Evolutionary conservation across 2,797 vertebrate genomes (phyloP), one percentile per base, ranked within the genome.

Genomic region (Halcyon chelicuti): DNA sequence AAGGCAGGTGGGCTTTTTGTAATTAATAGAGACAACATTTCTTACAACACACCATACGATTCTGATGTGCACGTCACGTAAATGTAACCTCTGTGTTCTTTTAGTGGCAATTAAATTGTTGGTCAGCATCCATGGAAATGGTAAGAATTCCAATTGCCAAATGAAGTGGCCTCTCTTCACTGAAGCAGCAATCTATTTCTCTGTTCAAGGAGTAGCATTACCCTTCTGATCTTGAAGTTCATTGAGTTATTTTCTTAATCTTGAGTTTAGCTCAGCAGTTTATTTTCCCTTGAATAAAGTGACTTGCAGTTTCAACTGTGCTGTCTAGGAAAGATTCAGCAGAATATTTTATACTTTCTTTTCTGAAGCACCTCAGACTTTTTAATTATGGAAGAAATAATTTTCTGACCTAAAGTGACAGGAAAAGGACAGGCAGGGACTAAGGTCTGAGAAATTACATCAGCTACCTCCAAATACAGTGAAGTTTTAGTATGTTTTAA

Each of bases 311-410:
- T 93, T 63, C 40, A 55, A 26, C 46, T 33, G 22, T 42, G 26
- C 55, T 87, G 35, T 47, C 51, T 75, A n/a, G 29, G 70, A 81
- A 78, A 51, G 42, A 81, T 82, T 73, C 70, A 90, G 46, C 23
- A 79, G 62, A 84, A 76, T 11, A 40, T 42, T 88, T 74, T 60
- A 33, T 44, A 39, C 28, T 81, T 93, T 60, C 22, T 84, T 75
- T 84, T 70, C 62, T 61, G 75, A 93, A 76, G n/a, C 57, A 77
- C 28, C 80, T 92, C 77, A 75, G 90, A 78, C 9, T 84, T 94
- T 75, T 92, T 95, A 90, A 86, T 88, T 90, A 72, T 33, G 26
- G 14, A 77, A 90, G 49, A 71, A 33, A 51, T 88, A 51, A 88
- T 93, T 94, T 95, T 71, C 51, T 61, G 8, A 44, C 57, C 51